These are phyloP conservation scores for Aurelia sp. DNA, from an alignment of 30 jellyfish, hydroid and myxozoan species.

Conservation along the genomic window DNA sequence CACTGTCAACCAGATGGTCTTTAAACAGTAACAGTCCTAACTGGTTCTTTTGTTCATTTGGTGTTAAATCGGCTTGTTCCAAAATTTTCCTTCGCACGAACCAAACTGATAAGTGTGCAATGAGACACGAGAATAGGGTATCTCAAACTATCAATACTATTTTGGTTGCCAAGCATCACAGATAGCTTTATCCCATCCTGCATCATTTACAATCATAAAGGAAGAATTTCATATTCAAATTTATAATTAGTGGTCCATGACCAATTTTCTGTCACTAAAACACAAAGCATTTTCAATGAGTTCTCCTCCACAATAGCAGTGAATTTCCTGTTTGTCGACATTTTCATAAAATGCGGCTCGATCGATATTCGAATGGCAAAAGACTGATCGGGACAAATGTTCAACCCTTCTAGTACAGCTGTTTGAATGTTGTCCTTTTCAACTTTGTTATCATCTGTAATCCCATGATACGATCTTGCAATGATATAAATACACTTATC, in stretches of 20 bases:
- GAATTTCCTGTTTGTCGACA: background rate
- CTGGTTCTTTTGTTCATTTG: too few relatives aligned
- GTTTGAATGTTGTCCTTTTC: constrained; percentile 1
- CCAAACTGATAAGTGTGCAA: too few relatives aligned
- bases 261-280: constrained; percentile 35
- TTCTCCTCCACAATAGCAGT: constrained; percentile 2
- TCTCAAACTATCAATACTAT: too few relatives aligned
- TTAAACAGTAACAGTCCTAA: too few relatives aligned
- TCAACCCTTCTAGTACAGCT: constrained; percentile 31
- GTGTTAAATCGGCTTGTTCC: too few relatives aligned
- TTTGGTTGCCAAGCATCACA: too few relatives aligned
- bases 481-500: constrained; percentile 39
- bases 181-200: too few relatives aligned
- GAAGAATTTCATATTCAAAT: constrained; percentile 15
- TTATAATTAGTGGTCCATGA: constrained; percentile 43
- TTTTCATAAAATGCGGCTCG: constrained; percentile 20
- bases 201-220: background rate
- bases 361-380: background rate
- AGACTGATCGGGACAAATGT: constrained; percentile 26
- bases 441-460: constrained; percentile 1
- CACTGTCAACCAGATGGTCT: too few relatives aligned
- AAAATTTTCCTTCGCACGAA: too few relatives aligned
- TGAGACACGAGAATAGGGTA: too few relatives aligned
- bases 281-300: background rate
- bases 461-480: constrained; percentile 28